Percentiles rank a stretch among this genome's conserved stretches.
Conservation (phyloP, 2,113 vertebrate species). For the Grammomys dolichurus region DNA sequence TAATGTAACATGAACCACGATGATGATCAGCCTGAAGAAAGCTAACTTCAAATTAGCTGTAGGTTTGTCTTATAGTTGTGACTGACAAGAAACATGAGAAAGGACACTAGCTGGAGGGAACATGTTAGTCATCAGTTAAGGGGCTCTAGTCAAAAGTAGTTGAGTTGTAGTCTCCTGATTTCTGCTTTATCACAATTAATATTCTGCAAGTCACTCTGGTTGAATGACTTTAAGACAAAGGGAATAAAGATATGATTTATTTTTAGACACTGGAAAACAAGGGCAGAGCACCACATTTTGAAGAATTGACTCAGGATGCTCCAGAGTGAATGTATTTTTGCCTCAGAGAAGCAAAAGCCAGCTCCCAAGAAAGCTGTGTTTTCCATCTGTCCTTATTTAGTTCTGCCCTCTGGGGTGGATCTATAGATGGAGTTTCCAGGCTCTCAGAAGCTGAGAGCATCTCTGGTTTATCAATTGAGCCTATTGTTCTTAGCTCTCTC, state of each 20-base stretch:
- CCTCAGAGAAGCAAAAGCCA: slow-evolving; percentile 65
- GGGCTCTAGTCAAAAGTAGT: slow-evolving; percentile 26
- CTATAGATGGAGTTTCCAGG: slow-evolving; percentile 74
- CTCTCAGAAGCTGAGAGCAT: slow-evolving; percentile 77
- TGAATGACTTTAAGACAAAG: slow-evolving; percentile 70
- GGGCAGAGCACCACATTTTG: slow-evolving; percentile 52
- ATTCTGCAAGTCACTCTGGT: slow-evolving; percentile 53
- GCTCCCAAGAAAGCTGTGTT: slow-evolving; percentile 77
- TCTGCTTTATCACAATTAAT: slow-evolving; percentile 65
- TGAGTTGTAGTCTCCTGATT: slow-evolving; percentile 48
- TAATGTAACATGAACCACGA: background rate
- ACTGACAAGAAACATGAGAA: slow-evolving; percentile 28
- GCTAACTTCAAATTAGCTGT: slow-evolving; percentile 27
- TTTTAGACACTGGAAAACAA: slow-evolving; percentile 74
- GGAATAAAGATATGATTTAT: slow-evolving; percentile 59
- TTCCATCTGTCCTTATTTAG: slow-evolving; percentile 75
- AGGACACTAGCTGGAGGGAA: slow-evolving; percentile 9
- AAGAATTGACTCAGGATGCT: slow-evolving; percentile 65
- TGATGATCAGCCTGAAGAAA: slow-evolving; percentile 56
- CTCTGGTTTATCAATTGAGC: slow-evolving; percentile 77
- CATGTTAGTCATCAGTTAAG: slow-evolving; percentile 48
- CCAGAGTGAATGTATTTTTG: slow-evolving; percentile 69
- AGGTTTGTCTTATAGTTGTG: background rate
- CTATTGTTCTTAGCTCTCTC: slow-evolving; percentile 83
- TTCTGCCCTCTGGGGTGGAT: slow-evolving; percentile 70